Percentiles rank a stretch among this genome's conserved stretches.
phyloP scores from a whole-genome alignment of 1,140 invertebrate species.

The Sesamia nonagrioides region DNA sequence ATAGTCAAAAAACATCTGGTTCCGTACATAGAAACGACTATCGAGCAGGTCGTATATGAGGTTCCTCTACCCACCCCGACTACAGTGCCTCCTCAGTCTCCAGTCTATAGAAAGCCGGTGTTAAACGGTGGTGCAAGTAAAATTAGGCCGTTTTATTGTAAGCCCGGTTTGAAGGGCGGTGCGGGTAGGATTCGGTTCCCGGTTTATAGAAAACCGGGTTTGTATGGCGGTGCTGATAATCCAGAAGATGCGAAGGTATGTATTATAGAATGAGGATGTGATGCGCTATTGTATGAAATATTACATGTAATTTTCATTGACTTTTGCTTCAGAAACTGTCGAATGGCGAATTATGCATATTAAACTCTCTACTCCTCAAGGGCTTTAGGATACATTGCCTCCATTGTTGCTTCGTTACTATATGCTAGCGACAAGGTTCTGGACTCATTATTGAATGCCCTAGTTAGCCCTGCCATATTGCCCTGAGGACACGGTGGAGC shows the following conservation, averaged over 20 bases:
- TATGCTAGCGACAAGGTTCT: no score
- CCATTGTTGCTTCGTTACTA: no score
- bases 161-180: conserved; percentile 16
- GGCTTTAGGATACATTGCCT: no score
- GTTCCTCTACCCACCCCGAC: conserved; percentile 73
- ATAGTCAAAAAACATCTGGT: conserved; percentile 80
- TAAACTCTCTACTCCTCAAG: no score
- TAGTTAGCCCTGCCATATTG: no score
- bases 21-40: conserved; percentile 73
- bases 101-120: conserved; percentile 65
- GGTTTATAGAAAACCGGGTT: conserved; percentile 29
- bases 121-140: conserved; percentile 56
- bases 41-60: conserved; percentile 70
- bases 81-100: conserved; percentile 53
- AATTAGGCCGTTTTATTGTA: not conserved
- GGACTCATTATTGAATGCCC: no score
- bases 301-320: not conserved
- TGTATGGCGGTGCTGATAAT: conserved; percentile 47
- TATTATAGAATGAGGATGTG: not conserved
- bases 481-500: no score
- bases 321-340: not conserved
- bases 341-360: no score
- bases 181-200: not conserved
- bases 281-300: not conserved
- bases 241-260: conserved; percentile 52